These are phyloP conservation scores for Phocides pigmalion DNA, from an alignment of 1,140 invertebrate species.

Conservation along the genomic window DNA sequence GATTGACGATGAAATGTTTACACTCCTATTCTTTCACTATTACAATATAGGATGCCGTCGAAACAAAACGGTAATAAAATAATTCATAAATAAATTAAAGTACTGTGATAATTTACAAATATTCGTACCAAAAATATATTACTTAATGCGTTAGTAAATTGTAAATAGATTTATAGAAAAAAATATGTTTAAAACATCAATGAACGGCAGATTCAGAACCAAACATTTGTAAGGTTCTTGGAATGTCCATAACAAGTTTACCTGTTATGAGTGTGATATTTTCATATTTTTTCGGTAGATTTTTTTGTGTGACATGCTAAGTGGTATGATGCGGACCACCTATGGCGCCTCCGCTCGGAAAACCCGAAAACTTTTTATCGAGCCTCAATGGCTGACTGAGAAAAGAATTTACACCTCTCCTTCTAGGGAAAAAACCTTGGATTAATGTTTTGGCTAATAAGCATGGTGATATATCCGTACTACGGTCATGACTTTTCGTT, in stretches of 20 bases:
- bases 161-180: not conserved
- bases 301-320: conserved; percentile 78
- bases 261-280: conserved; percentile 68
- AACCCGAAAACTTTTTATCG: conserved; percentile 45
- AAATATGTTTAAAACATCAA: conserved; percentile 1
- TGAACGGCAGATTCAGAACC: not conserved
- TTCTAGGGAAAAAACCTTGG: conserved; percentile 1
- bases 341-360: conserved; percentile 51
- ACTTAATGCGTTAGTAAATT: too few species aligned
- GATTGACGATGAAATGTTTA: too few species aligned
- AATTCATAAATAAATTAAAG: too few species aligned
- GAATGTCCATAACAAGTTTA: conserved; percentile 52
- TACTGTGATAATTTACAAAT: too few species aligned
- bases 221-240: conserved; percentile 4
- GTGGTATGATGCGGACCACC: conserved; percentile 74
- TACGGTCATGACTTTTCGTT: too few species aligned
- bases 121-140: too few species aligned
- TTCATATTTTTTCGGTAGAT: conserved; percentile 76
- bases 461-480: not conserved
- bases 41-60: too few species aligned
- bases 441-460: conserved; percentile 25
- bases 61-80: too few species aligned
- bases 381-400: conserved; percentile 13
- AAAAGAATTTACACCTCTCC: conserved; percentile 26
- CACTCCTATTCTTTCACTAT: too few species aligned